Evolutionary conservation across 1,140 invertebrate species (phyloP).

Genomic region (Latrodectus geometricus): DNA sequence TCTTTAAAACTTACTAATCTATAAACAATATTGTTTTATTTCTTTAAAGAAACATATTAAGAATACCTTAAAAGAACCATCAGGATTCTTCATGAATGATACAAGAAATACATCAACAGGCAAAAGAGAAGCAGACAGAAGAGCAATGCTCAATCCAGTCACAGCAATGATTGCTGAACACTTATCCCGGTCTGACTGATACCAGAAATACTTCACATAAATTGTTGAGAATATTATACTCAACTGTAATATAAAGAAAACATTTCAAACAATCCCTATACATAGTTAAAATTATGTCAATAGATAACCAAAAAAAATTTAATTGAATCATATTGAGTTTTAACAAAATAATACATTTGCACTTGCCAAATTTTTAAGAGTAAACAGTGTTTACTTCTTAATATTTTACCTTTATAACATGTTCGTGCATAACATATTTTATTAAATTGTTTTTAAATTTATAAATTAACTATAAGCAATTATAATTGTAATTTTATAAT

Average conservation of each 20-base stretch:
- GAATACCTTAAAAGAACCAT: slow-evolving; percentile 70
- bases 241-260: slow-evolving; percentile 66
- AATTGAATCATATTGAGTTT: not conserved
- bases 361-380: not conserved
- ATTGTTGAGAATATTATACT: slow-evolving; percentile 69
- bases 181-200: slow-evolving; percentile 67
- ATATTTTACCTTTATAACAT: not conserved
- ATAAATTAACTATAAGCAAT: too few species aligned
- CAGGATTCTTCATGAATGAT: slow-evolving; percentile 70
- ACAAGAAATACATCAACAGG: slow-evolving; percentile 72
- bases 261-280: not conserved
- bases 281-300: not conserved
- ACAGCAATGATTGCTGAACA: slow-evolving; percentile 68
- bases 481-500: too few species aligned
- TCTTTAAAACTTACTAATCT: too few species aligned
- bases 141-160: slow-evolving; percentile 67
- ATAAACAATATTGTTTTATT: not conserved
- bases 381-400: not conserved
- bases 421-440: not conserved
- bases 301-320: not conserved
- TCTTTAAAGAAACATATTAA: not conserved
- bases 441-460: not conserved
- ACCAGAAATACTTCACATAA: slow-evolving; percentile 69
- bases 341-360: not conserved
- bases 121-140: slow-evolving; percentile 69